A percentile compares a stretch with the other conserved stretches of the same genome.
These are phyloP conservation scores for Myotis davidii DNA, from an alignment of 2,113 vertebrate species.

Conservation along the genomic window DNA sequence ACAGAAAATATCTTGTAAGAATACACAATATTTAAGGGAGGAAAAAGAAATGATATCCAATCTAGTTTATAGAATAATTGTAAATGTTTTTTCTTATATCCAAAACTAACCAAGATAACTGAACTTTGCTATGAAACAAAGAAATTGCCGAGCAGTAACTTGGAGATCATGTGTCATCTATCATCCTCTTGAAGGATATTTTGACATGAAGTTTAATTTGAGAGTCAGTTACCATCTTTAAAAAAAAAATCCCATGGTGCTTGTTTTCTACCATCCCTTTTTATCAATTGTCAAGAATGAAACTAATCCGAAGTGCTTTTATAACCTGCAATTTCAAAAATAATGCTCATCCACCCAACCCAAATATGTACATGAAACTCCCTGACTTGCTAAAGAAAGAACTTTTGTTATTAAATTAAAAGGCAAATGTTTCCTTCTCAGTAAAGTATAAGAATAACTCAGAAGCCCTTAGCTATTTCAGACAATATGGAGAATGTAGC, in stretches of 20 bases:
- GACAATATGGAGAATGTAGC: neutral
- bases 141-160: neutral
- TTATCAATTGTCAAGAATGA: conserved; percentile 1
- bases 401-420: conserved; percentile 16
- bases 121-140: neutral
- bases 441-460: neutral
- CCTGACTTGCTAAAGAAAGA: neutral
- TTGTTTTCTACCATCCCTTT: neutral
- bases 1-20: neutral
- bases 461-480: neutral
- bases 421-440: neutral
- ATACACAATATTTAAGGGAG: neutral
- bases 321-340: neutral
- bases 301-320: conserved; percentile 19
- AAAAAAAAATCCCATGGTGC: neutral
- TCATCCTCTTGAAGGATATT: conserved; percentile 14
- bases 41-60: neutral
- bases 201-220: conserved; percentile 55
- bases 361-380: neutral
- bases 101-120: neutral
- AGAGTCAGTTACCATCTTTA: conserved; percentile 39
- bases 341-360: neutral
- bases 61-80: neutral
- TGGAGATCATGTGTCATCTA: neutral
- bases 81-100: neutral